Evolutionary conservation across 2,113 vertebrate genomes (phyloP).

Genomic region (Stigmatopora argus): DNA sequence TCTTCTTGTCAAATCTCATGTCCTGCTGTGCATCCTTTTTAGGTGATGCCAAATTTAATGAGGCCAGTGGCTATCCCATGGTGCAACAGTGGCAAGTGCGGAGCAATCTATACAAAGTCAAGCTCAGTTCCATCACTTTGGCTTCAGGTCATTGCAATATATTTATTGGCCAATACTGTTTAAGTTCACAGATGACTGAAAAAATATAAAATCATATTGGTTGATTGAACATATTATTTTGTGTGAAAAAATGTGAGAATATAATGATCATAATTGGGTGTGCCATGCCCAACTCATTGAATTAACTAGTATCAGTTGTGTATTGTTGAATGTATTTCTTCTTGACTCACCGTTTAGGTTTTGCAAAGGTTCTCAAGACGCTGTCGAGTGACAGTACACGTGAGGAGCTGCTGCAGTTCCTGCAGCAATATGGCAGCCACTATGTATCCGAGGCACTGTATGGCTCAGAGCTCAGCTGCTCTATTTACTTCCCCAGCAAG

Average conservation of each 20-base stretch:
- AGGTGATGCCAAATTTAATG: slow-evolving; percentile 89
- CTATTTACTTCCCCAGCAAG: slow-evolving; percentile 96
- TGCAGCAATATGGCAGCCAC: slow-evolving; percentile 89
- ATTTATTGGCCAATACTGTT: no score
- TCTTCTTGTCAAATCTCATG: not conserved
- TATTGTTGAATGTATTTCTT: not conserved
- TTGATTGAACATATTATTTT: no score
- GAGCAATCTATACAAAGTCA: slow-evolving; percentile 95
- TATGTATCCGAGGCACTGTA: slow-evolving; percentile 92
- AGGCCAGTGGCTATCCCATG: slow-evolving; percentile 95
- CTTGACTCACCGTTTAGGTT: slow-evolving; percentile 66
- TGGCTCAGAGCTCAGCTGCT: slow-evolving; percentile 92
- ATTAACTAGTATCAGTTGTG: not conserved
- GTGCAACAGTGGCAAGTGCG: slow-evolving; percentile 93
- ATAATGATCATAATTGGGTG: no score
- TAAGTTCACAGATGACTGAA: no score
- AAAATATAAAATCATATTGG: no score
- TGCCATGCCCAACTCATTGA: no score
- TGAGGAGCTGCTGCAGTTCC: slow-evolving; percentile 87
- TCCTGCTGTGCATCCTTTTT: slow-evolving; percentile 8
- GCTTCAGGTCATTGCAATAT: slow-evolving; percentile 77
- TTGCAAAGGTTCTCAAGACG: slow-evolving; percentile 89
- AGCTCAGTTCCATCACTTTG: slow-evolving; percentile 91
- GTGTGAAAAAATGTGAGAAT: no score
- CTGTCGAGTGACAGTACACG: slow-evolving; percentile 87